Percentiles rank a stretch among this genome's conserved stretches.
phyloP scores from a whole-genome alignment of 2,113 vertebrate species.

The Vulpes lagopus region DNA sequence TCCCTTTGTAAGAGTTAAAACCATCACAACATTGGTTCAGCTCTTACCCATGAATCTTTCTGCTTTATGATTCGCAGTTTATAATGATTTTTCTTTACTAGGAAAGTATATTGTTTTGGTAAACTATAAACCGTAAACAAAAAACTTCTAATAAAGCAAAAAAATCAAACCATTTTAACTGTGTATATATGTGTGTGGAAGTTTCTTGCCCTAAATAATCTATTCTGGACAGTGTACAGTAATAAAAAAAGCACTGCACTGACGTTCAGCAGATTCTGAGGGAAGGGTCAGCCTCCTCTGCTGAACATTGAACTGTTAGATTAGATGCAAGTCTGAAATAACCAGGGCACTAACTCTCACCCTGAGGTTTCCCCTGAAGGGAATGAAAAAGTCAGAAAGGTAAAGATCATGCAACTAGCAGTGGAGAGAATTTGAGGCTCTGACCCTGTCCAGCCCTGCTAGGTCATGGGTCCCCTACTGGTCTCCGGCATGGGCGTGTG shows the following conservation, averaged over 20 bases:
- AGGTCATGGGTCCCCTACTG: not conserved
- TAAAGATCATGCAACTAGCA: not conserved
- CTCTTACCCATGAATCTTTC: not conserved
- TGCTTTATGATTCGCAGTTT: not conserved
- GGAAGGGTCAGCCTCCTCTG: not conserved
- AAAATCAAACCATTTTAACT: not conserved
- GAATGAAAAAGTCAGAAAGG: not conserved
- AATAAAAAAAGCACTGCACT: not conserved
- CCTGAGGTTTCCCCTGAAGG: not conserved
- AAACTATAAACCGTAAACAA: not conserved
- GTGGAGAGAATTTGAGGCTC: not conserved
- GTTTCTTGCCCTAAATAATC: not conserved
- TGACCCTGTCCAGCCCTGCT: too few relatives aligned
- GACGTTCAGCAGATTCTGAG: not conserved
- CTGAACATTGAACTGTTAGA: not conserved
- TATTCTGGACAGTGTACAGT: not conserved
- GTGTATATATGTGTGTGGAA: too few relatives aligned
- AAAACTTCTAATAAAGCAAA: not conserved
- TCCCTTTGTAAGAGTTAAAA: not conserved
- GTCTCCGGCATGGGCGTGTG: not conserved
- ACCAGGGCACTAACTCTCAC: not conserved
- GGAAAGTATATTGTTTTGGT: not conserved
- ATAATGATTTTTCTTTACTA: not conserved
- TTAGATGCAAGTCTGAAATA: conserved; percentile 11
- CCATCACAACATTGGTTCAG: not conserved